Evolutionary conservation across 2,113 vertebrate genomes (phyloP).

Genomic region (Passer domesticus): DNA sequence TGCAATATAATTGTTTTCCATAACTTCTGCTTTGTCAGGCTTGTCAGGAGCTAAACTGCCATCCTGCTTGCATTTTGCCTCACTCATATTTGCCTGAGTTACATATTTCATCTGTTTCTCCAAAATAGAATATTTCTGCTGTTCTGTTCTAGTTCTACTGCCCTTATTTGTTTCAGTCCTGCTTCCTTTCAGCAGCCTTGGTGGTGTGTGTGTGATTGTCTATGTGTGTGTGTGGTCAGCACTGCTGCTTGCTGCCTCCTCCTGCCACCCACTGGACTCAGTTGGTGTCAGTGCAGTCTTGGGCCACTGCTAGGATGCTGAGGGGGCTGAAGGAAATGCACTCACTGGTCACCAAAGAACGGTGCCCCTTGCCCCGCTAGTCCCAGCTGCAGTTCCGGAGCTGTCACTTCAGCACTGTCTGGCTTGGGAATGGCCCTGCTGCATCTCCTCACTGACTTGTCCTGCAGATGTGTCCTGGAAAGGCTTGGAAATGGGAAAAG

Average conservation of each 20-base stretch:
- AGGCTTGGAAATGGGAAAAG: background rate
- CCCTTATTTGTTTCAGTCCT: too few species aligned
- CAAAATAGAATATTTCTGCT: background rate
- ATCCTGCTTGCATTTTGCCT: background rate
- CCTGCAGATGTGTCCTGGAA: background rate
- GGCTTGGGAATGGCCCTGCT: background rate
- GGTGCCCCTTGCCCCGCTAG: accelerated
- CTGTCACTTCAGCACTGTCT: background rate
- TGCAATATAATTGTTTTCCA: background rate
- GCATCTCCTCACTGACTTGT: background rate
- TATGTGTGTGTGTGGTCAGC: too few species aligned
- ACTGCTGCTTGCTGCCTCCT: background rate
- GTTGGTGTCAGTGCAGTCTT: background rate
- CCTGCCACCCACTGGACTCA: background rate
- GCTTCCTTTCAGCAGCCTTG: accelerated
- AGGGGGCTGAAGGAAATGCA: background rate
- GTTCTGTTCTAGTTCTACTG: background rate
- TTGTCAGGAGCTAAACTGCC: background rate
- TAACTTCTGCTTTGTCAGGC: background rate
- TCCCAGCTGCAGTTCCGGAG: background rate
- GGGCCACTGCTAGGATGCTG: accelerated
- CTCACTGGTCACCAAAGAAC: accelerated
- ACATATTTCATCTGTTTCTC: background rate
- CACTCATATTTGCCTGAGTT: background rate
- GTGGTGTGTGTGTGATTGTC: too few species aligned